A percentile compares a stretch with the other conserved stretches of the same genome.
phyloP scores from a whole-genome alignment of 2,888 invertebrate genomes.

The Himalopsyche japonica region DNA sequence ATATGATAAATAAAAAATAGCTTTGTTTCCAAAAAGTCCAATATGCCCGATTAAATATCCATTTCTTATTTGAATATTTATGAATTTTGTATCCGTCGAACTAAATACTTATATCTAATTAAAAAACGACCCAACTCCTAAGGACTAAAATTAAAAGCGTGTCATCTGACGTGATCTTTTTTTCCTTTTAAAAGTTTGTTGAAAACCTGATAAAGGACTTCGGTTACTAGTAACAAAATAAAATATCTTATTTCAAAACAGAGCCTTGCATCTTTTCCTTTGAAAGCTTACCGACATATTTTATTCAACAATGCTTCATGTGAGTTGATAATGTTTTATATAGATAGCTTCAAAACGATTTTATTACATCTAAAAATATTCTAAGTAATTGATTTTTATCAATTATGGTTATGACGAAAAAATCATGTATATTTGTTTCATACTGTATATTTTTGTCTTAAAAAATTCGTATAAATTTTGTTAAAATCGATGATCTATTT shows the following conservation, averaged over 20 bases:
- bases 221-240: slow-evolving; percentile 38
- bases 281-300: not conserved
- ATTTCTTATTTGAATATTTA: not conserved
- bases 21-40: no score
- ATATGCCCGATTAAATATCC: no score
- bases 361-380: no score
- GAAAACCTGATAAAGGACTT: slow-evolving; percentile 35
- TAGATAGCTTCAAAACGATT: no score
- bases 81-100: not conserved
- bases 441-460: no score
- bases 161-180: slow-evolving; percentile 24
- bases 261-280: not conserved
- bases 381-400: no score
- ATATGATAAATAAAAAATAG: no score
- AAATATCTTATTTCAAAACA: slow-evolving; percentile 41
- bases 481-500: no score
- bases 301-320: not conserved
- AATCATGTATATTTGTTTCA: no score
- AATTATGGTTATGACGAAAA: no score
- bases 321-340: no score
- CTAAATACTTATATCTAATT: not conserved
- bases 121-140: slow-evolving; percentile 5
- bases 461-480: no score
- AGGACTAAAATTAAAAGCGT: slow-evolving; percentile 37
- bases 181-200: slow-evolving; percentile 24